Evolutionary conservation across 2,888 invertebrate species (phyloP), one percentile per base, ranked within the genome.

Genomic region (Eurytoma californica): DNA sequence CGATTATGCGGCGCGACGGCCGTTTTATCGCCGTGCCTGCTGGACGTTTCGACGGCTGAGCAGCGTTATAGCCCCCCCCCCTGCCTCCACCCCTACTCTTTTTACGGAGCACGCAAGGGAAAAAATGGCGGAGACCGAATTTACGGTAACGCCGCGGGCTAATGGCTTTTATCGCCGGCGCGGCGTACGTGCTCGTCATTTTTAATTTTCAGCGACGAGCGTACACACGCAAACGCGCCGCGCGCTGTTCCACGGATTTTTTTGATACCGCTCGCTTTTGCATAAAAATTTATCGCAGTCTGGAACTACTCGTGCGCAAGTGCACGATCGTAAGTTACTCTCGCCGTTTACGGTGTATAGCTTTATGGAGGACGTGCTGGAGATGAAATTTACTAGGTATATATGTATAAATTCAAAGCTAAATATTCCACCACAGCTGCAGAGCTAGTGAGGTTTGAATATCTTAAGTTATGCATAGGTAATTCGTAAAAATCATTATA

Each of bases 1-100:
- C 84, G 85, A 86, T 86, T 84, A 86, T 83, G 82, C 76, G n/a
- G 68, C 63, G 57, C 82, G 72, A 79, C 80, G 73, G 68, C 67
- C 73, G 76, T 69, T 84, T 83, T 69, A 80, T 68, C 74, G 82
- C 82, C 70, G 5, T 24, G 28, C 3, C 58, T 16, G 18, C 24
- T 14, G 9, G 30, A 63, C 39, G 9, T n/a, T 39, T n/a, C 3
- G 39, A 63, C 13, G 13, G 53, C 53, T 53, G 53, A 13, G 53
- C 53, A 63, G 39, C 39, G 14, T 16, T 24, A 24, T 24, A 24
- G 24, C 3, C 14, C 61, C 28, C 16, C 61, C 30, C 28, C 28
- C 30, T 28, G 28, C 7, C 30, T 0, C 7, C 0, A 24, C 61
- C 2, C 1, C n/a, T 9, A 39, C 16, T 7, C 30, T 28, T 63